phyloP scores from a whole-genome alignment of 2,888 invertebrate genomes.

The Machimus rusticus region DNA sequence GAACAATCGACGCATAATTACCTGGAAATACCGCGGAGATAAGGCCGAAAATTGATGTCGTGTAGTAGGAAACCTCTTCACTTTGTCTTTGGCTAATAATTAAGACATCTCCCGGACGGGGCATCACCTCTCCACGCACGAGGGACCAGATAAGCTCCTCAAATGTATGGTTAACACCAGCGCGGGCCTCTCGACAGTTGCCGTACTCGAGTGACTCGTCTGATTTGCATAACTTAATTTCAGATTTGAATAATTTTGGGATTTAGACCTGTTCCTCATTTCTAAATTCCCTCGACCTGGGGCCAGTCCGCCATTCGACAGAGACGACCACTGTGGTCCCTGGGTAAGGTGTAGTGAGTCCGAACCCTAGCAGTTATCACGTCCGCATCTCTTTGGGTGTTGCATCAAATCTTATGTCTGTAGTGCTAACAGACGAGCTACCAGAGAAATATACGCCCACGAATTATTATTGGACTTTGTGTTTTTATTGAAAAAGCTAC shows the following conservation, averaged over 20 bases:
- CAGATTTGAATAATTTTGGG: slow-evolving; percentile 38
- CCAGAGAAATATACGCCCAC: background rate
- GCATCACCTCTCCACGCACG: slow-evolving; percentile 8
- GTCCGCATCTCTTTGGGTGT: background rate
- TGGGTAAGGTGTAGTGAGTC: background rate
- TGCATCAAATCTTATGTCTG: background rate
- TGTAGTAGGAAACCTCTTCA: slow-evolving; percentile 20
- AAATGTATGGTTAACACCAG: slow-evolving; percentile 16
- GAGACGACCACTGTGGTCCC: background rate
- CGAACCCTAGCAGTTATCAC: background rate
- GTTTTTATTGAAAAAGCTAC: background rate
- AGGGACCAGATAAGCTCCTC: background rate
- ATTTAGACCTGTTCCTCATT: slow-evolving; percentile 39
- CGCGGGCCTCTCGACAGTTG: background rate
- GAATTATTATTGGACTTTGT: background rate
- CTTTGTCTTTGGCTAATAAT: slow-evolving; percentile 40
- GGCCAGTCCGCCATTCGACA: background rate
- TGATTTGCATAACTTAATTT: slow-evolving; percentile 40
- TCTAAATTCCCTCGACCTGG: background rate
- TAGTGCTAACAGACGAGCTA: background rate
- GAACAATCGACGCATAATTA: slow-evolving; percentile 39
- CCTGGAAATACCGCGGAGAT: slow-evolving; percentile 28
- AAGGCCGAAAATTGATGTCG: slow-evolving; percentile 28
- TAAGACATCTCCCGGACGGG: slow-evolving; percentile 27
- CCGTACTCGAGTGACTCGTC: background rate